Evolutionary conservation across 2,888 invertebrate species (phyloP), one percentile per base, ranked within the genome.

Genomic region (Galeruca laticollis): DNA sequence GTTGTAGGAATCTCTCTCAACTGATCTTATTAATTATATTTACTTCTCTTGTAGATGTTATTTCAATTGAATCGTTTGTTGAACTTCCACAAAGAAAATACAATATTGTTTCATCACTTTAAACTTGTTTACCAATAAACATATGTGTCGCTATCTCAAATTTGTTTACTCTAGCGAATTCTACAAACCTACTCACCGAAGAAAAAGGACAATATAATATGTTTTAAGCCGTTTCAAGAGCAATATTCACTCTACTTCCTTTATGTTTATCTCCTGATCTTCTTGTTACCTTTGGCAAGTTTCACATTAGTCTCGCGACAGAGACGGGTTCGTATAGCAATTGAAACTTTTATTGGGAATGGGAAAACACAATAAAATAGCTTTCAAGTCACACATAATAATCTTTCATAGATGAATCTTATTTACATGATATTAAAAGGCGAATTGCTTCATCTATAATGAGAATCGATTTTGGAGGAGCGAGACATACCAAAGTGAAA

Each of bases 211-310:
- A 54, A 43, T 56, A 64, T 64, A 1, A 21, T 21, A 56, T 56
- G 54, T 64, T 56, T 56, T 56, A 56, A 56, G 56, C 43, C 26
- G 54, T 64, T 64, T 18, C 40, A 18, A 20, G 37, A 56, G 18
- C 26, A 64, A 54, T 64, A 64, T 64, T 56, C 63, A 40, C 56
- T 64, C 54, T 31, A 56, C 56, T 64, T 21, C 63, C 56, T 31
- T 54, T 31, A 20, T 64, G 63, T 64, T 64, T 64, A 43, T 64
- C 56, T 37, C 37, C 52, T 52, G 20, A 52, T 62, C 51, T 62
- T 62, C 62, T 62, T 62, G 52, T 62, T 52, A 52, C 52, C 62
- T 62, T 62, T 62, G 33, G 52, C 21, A 31, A 52, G 52, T 52
- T 62, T 37, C 5, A 52, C 52, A 40, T 62, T 37, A 62, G 62